Evolutionary conservation across 1,140 invertebrate species (phyloP), one percentile per base, ranked within the genome.

Genomic region (Ostrea denselamellosa): DNA sequence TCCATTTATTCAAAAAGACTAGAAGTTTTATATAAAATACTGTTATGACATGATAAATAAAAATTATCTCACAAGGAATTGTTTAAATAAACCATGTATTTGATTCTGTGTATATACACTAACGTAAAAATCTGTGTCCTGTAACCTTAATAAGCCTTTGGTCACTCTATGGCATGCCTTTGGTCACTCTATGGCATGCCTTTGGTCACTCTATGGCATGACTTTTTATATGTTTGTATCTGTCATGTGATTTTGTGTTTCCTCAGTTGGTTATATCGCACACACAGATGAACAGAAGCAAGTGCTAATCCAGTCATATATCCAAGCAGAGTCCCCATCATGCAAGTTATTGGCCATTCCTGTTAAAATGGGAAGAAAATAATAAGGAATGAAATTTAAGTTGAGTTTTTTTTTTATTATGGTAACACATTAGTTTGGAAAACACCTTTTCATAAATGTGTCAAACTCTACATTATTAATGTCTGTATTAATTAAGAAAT

Each of bases 281-380:
- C n/a, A 85, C 77, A 84, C 0, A 90, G 84, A 52, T 90, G 85
- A 22, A 84, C 44, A 22, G 86, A n/a, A 58, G 87, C 77, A n/a
- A 89, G 17, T 17, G 88, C 17, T 71, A 91, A 25, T 17, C 90
- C 90, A 22, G 85, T 54, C 88, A 85, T 88, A 52, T 91, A 89
- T 17, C 90, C 89, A 34, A 81, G 22, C n/a, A 91, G 8, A 22
- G 87, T 86, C 62, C 90, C 90, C 9, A 91, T 25, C 22, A 91
- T 86, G 86, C 90, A 91, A 4, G 88, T 91, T n/a, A 91, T 90
- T 17, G 90, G 90, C 90, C 90, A 91, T 7, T 85, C 89, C 90
- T 91, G 87, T 84, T 56, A 84, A 68, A n/a, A 65, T 44, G 25
- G 14, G 12, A 65, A 34, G 14, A 22, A 19, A 65, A n/a, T 25